Conservation (phyloP, 2,888 invertebrate species). For the Balanococcus diminutus region DNA sequence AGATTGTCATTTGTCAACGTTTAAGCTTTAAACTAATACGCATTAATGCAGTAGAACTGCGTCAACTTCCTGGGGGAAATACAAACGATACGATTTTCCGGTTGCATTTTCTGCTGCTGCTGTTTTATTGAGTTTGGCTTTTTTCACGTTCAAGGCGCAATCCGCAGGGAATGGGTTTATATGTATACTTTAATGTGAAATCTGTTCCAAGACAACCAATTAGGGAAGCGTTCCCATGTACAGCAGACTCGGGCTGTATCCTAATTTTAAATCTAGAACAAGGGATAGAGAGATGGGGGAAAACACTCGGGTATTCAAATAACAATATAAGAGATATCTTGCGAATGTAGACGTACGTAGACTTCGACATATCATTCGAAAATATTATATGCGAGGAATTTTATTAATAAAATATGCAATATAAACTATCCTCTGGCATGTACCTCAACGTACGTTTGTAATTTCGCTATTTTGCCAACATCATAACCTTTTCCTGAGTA, state of each 20-base stretch:
- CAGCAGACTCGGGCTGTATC: not conserved
- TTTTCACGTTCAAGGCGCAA: constrained; percentile 13
- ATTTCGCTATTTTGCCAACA: not conserved
- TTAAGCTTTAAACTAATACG: not conserved
- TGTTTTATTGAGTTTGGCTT: not conserved
- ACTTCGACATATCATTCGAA: not conserved
- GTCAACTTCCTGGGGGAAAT: constrained; percentile 28
- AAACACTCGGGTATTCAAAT: not conserved
- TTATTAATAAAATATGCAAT: not conserved
- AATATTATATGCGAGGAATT: not conserved
- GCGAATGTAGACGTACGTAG: not conserved
- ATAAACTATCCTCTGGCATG: not conserved
- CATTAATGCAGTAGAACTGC: constrained; percentile 37
- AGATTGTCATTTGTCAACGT: constrained; percentile 6
- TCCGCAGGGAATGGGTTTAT: constrained; percentile 2
- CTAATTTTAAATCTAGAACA: not conserved
- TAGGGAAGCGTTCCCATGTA: constrained; percentile 9
- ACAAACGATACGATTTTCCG: not conserved
- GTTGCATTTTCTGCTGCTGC: constrained; percentile 11
- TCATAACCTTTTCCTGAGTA: not conserved
- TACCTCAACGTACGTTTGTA: not conserved
- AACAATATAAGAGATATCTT: no score
- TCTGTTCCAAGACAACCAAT: constrained; percentile 42
- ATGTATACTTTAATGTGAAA: constrained; percentile 26
- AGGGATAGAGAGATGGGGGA: not conserved